These are phyloP conservation scores for Drosophila sp. DNA, from an alignment of 1,140 invertebrate species.

Conservation along the genomic window DNA sequence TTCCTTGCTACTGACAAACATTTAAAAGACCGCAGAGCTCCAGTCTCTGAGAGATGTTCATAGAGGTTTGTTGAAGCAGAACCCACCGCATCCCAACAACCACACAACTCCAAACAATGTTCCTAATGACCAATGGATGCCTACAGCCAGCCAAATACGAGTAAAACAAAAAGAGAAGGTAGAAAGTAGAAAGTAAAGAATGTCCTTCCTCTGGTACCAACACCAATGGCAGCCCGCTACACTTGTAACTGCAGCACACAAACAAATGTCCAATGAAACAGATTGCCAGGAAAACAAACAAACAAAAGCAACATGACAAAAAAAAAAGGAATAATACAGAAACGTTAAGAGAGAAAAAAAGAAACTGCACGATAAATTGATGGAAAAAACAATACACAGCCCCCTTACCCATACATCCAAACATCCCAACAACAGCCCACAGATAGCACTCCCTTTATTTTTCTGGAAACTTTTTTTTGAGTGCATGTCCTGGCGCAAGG, in stretches of 20 bases:
- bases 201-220: slow-evolving; percentile 22
- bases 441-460: slow-evolving; percentile 27
- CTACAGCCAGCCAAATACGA: slow-evolving; percentile 57
- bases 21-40: neutral
- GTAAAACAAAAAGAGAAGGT: slow-evolving; percentile 21
- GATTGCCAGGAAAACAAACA: slow-evolving; percentile 75
- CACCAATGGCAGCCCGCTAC: slow-evolving; percentile 38
- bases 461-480: slow-evolving; percentile 1
- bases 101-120: slow-evolving; percentile 62
- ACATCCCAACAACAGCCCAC: neutral
- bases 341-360: slow-evolving; percentile 30
- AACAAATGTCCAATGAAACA: slow-evolving; percentile 82
- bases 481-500: slow-evolving; percentile 74
- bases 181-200: neutral
- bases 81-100: neutral
- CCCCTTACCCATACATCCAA: slow-evolving; percentile 7
- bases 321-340: slow-evolving; percentile 19
- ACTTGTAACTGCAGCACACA: slow-evolving; percentile 63
- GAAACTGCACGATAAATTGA: slow-evolving; percentile 74
- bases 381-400: slow-evolving; percentile 66
- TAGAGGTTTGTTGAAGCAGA: neutral
- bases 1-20: neutral
- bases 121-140: slow-evolving; percentile 71
- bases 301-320: slow-evolving; percentile 30
- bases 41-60: neutral